Evolutionary conservation across 2,888 invertebrate genomes (phyloP).

Genomic region (Chrysopilus asiliformis): DNA sequence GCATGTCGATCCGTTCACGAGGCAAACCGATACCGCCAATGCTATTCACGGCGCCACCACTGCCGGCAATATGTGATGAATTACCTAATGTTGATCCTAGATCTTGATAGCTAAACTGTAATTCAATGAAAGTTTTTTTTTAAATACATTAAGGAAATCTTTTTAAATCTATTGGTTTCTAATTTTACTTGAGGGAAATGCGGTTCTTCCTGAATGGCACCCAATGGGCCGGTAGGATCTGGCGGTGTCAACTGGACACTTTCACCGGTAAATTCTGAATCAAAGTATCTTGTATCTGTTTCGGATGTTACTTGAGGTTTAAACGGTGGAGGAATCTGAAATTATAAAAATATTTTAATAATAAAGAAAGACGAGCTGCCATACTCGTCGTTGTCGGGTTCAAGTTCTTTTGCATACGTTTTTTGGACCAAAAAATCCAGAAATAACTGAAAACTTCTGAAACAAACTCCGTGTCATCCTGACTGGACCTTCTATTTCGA

Average conservation of each 20-base stretch:
- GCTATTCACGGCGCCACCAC: too few species aligned
- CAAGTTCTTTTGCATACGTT: too few species aligned
- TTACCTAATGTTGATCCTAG: constrained; percentile 50
- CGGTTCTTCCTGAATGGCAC: constrained; percentile 56
- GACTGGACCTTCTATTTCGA: neutral
- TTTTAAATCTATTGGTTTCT: too few species aligned
- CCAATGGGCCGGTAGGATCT: constrained; percentile 46
- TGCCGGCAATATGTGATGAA: constrained; percentile 47
- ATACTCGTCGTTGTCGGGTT: too few species aligned
- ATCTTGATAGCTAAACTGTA: constrained; percentile 72
- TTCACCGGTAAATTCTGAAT: constrained; percentile 95
- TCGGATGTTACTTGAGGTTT: constrained; percentile 89
- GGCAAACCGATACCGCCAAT: too few species aligned
- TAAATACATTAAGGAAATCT: too few species aligned
- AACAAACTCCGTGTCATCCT: neutral
- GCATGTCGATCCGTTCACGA: too few species aligned
- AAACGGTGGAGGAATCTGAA: constrained; percentile 79
- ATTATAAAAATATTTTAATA: constrained; percentile 4
- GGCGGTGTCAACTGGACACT: constrained; percentile 94
- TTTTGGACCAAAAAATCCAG: too few species aligned
- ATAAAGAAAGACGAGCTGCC: neutral
- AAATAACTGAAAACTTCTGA: too few species aligned
- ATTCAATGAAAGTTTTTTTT: too few species aligned
- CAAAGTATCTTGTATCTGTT: constrained; percentile 95
- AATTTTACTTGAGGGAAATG: constrained; percentile 43